Evolutionary conservation across 2,888 invertebrate species (phyloP).

Genomic region (Atherix ibis): DNA sequence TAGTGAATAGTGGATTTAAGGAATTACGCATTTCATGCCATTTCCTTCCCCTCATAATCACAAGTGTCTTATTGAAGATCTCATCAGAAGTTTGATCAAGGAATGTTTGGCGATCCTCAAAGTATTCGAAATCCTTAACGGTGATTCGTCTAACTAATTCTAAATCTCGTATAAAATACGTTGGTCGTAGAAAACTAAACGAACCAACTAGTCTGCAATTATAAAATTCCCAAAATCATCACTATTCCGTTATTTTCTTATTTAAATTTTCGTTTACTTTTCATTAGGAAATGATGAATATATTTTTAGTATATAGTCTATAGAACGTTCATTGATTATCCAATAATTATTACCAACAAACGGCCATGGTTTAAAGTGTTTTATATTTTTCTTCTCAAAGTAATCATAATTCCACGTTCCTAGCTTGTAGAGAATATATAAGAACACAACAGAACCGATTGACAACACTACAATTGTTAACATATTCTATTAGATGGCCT

Average conservation of each 20-base stretch:
- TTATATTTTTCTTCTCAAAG: neutral
- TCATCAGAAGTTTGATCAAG: constrained; percentile 29
- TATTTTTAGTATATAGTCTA: neutral
- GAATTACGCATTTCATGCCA: constrained; percentile 11
- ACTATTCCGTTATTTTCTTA: too few relatives aligned
- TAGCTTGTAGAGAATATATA: neutral
- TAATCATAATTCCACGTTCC: neutral
- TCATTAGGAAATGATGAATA: neutral
- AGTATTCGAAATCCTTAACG: constrained; percentile 36
- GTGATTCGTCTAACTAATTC: constrained; percentile 34
- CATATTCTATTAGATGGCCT: too few relatives aligned
- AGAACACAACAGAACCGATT: too few relatives aligned
- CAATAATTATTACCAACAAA: neutral
- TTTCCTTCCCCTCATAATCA: constrained; percentile 2
- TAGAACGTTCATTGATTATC: neutral
- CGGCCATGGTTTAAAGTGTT: neutral
- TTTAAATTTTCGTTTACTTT: neutral
- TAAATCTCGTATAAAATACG: constrained; percentile 32
- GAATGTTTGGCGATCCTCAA: constrained; percentile 26
- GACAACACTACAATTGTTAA: too few relatives aligned
- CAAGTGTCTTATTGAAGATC: constrained; percentile 27
- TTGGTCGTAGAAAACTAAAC: constrained; percentile 24
- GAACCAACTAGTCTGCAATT: constrained; percentile 28
- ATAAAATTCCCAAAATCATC: too few relatives aligned
- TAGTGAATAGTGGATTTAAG: constrained; percentile 10